Evolutionary conservation across 1,140 invertebrate species (phyloP).

Genomic region (Doryteuthis pealeii): DNA sequence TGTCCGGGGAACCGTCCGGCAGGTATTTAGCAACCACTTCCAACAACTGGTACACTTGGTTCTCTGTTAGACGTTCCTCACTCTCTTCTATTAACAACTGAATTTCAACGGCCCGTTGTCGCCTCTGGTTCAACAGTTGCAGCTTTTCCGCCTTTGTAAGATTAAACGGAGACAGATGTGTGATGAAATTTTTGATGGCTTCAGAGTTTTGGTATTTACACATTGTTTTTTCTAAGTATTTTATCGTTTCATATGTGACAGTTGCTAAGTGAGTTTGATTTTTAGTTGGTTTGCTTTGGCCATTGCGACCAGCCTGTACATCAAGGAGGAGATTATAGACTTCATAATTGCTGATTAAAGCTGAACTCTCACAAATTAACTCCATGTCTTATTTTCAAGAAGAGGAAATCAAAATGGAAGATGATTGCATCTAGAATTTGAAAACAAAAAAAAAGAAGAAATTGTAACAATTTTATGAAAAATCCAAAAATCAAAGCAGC

Average conservation of each 20-base stretch:
- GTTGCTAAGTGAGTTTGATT: constrained; percentile 71
- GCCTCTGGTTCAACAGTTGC: constrained; percentile 78
- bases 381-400: constrained; percentile 41
- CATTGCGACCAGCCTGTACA: constrained; percentile 67
- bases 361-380: constrained; percentile 56
- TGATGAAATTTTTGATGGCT: constrained; percentile 69
- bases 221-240: constrained; percentile 76
- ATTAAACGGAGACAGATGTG: constrained; percentile 70
- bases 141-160: constrained; percentile 80
- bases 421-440: neutral
- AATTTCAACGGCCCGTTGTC: constrained; percentile 76
- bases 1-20: constrained; percentile 12
- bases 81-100: constrained; percentile 83
- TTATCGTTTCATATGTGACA: constrained; percentile 77
- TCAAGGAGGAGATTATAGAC: constrained; percentile 70
- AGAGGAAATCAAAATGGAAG: neutral
- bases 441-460: neutral
- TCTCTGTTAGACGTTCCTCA: constrained; percentile 77
- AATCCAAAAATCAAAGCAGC: no score
- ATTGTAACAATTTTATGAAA: no score
- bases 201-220: constrained; percentile 70
- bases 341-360: constrained; percentile 61
- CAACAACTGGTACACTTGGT: constrained; percentile 74
- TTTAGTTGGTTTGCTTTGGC: constrained; percentile 69
- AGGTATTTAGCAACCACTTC: constrained; percentile 47